These are phyloP conservation scores for Cecropterus lyciades DNA, from an alignment of 1,140 invertebrate species.

Conservation along the genomic window DNA sequence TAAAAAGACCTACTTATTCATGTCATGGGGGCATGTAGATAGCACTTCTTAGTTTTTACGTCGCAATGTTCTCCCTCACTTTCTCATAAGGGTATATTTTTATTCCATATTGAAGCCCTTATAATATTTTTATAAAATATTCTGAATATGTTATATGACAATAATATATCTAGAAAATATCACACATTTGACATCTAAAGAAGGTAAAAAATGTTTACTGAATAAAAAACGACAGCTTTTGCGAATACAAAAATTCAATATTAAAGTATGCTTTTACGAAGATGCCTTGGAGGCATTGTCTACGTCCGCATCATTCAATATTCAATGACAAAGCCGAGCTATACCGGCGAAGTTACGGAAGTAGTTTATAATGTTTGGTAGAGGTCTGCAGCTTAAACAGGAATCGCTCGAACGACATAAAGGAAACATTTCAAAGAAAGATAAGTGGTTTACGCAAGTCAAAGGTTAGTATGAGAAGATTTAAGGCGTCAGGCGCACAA, in stretches of 20 bases:
- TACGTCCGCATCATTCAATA: constrained; percentile 16
- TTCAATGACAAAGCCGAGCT: constrained; percentile 30
- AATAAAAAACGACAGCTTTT: background rate
- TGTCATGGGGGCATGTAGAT: constrained; percentile 18
- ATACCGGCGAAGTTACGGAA: constrained; percentile 12
- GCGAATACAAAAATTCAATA: constrained; percentile 11
- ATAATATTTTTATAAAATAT: constrained; percentile 16
- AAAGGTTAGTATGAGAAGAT: constrained; percentile 7
- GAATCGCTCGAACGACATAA: constrained; percentile 2
- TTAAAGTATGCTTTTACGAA: constrained; percentile 21
- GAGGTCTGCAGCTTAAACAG: constrained; percentile 11
- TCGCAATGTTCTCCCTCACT: constrained; percentile 21
- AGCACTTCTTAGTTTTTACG: constrained; percentile 25
- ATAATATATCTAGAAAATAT: background rate
- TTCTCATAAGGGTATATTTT: constrained; percentile 22
- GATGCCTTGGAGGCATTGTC: constrained; percentile 23
- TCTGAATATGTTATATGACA: background rate
- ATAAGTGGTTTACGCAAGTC: constrained; percentile 10
- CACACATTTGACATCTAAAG: too few relatives aligned
- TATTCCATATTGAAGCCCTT: constrained; percentile 20
- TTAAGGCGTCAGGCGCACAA: constrained; percentile 6
- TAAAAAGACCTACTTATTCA: constrained; percentile 33
- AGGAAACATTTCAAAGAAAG: constrained; percentile 8
- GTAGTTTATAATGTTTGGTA: constrained; percentile 13
- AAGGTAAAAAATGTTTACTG: too few relatives aligned